Percentiles rank a stretch among this genome's conserved stretches.
These are phyloP conservation scores for Syrmaticus mikado DNA, from an alignment of 2,113 vertebrate species.

Conservation along the genomic window DNA sequence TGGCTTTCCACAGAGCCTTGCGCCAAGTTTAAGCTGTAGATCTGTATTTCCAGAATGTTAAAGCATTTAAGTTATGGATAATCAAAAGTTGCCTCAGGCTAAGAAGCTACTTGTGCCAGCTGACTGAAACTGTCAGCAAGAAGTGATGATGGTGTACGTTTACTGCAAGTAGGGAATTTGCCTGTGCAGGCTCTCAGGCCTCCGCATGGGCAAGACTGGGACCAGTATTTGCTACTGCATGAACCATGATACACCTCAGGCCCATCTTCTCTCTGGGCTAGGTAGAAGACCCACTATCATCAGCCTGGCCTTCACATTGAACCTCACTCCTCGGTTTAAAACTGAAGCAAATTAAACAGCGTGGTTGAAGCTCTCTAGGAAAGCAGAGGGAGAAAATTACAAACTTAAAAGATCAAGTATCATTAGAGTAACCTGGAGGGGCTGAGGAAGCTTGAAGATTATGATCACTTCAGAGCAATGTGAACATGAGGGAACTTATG, in stretches of 20 bases:
- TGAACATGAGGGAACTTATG: background rate
- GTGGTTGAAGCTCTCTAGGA: background rate
- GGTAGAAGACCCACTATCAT: background rate
- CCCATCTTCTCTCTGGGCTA: background rate
- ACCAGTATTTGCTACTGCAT: background rate
- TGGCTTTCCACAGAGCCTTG: constrained; percentile 12
- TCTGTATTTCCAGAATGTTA: constrained; percentile 52
- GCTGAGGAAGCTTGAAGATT: background rate
- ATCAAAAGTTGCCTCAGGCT: constrained; percentile 36
- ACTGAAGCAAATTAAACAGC: background rate
- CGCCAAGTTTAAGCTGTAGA: constrained; percentile 40
- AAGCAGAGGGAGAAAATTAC: background rate
- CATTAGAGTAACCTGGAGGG: background rate
- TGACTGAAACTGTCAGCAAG: constrained; percentile 48
- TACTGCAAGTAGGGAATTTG: constrained; percentile 44
- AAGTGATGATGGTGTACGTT: background rate
- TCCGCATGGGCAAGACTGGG: constrained; percentile 8
- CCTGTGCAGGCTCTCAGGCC: constrained; percentile 45
- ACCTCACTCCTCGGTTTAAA: background rate
- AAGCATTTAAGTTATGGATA: constrained; percentile 39
- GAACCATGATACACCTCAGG: background rate
- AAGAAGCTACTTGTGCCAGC: constrained; percentile 46
- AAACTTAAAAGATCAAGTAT: background rate
- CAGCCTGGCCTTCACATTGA: background rate
- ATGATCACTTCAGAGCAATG: background rate